Percentiles rank a stretch among this genome's conserved stretches.
Conservation (phyloP, 1,140 invertebrate genomes). For the Sesamia nonagrioides region DNA sequence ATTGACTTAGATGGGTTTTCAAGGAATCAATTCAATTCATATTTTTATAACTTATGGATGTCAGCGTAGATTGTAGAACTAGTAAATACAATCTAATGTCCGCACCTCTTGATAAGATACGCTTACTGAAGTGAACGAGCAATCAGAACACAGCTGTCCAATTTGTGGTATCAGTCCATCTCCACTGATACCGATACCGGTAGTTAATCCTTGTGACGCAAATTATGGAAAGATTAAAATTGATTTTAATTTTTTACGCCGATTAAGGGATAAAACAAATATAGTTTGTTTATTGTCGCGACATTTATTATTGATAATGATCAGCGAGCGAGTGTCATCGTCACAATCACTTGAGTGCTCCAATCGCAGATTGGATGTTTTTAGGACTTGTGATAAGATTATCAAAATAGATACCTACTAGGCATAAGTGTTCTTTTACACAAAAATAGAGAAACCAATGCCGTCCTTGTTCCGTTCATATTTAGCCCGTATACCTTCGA, state of each 20-base stretch:
- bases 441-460: too few relatives aligned
- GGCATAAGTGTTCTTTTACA: too few relatives aligned
- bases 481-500: too few relatives aligned
- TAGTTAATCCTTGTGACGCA: constrained; percentile 34
- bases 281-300: constrained; percentile 17
- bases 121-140: constrained; percentile 14
- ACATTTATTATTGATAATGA: constrained; percentile 17
- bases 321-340: neutral
- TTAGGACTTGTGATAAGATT: neutral
- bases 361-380: neutral
- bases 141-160: constrained; percentile 29
- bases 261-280: constrained; percentile 9
- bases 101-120: constrained; percentile 24
- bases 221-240: constrained; percentile 33
- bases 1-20: too few relatives aligned
- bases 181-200: constrained; percentile 6
- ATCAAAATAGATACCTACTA: too few relatives aligned
- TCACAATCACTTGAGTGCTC: neutral
- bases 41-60: neutral
- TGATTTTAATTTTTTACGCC: constrained; percentile 28
- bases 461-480: too few relatives aligned
- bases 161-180: constrained; percentile 16
- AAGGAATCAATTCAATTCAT: neutral
- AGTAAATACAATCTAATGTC: constrained; percentile 22
- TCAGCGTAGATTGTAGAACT: constrained; percentile 5